A percentile compares a stretch with the other conserved stretches of the same genome.
Evolutionary conservation across 2,888 invertebrate genomes (phyloP).

Genomic region (Cheilosia impressa): DNA sequence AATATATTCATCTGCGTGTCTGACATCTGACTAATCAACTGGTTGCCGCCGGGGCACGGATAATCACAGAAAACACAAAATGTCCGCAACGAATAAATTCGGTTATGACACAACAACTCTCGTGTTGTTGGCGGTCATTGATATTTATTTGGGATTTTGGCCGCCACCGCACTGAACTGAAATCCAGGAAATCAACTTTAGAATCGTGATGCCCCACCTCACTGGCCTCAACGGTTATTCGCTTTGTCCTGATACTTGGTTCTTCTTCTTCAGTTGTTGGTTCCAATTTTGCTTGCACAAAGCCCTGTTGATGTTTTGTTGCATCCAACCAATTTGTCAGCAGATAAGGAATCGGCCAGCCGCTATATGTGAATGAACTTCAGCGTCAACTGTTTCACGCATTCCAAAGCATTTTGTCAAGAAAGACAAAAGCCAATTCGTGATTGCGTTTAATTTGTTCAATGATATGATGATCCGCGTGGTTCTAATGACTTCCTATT

Average conservation of each 20-base stretch:
- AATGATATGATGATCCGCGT: conserved; percentile 60
- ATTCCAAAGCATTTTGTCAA: conserved; percentile 43
- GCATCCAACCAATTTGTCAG: conserved; percentile 40
- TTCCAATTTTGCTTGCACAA: conserved; percentile 26
- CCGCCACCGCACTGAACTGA: neutral
- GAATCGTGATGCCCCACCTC: conserved; percentile 53
- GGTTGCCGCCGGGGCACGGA: neutral
- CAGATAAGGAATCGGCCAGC: conserved; percentile 53
- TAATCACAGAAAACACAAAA: conserved; percentile 16
- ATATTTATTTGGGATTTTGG: neutral
- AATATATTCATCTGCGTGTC: neutral
- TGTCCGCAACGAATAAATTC: conserved; percentile 4
- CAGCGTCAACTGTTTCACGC: conserved; percentile 58
- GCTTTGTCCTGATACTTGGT: conserved; percentile 26
- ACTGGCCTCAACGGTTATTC: conserved; percentile 47
- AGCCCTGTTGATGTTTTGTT: conserved; percentile 4
- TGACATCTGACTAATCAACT: conserved; percentile 34
- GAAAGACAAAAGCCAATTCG: conserved; percentile 41
- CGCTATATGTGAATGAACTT: conserved; percentile 63
- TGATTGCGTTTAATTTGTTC: conserved; percentile 68
- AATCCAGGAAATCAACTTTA: conserved; percentile 47
- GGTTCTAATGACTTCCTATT: conserved; percentile 57
- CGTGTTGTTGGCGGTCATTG: conserved; percentile 14
- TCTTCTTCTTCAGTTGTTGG: conserved; percentile 8
- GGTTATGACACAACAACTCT: conserved; percentile 14